Evolutionary conservation across 2,113 vertebrate genomes (phyloP).

Genomic region (Poecile atricapillus): DNA sequence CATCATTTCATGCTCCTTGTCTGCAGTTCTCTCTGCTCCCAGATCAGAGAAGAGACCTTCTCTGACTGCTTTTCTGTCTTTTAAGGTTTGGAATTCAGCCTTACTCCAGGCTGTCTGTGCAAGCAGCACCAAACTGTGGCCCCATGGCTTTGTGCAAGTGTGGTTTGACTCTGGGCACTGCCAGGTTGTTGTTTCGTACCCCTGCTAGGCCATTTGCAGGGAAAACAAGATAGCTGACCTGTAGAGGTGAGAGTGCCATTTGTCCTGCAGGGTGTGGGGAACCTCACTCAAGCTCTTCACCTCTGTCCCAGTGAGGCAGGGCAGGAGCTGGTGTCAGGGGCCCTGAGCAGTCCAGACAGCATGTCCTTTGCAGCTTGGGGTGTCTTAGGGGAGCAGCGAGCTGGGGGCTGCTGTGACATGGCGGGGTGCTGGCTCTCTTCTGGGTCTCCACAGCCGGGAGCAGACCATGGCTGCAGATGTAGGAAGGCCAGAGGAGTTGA

Average conservation of each 20-base stretch:
- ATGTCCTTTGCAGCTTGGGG: neutral
- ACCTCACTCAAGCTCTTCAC: neutral
- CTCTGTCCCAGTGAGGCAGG: neutral
- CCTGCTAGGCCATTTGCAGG: neutral
- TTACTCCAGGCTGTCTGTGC: neutral
- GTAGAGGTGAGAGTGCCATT: neutral
- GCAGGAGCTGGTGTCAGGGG: neutral
- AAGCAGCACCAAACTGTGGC: neutral
- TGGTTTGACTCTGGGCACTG: neutral
- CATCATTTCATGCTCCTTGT: neutral
- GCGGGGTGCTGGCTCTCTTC: neutral
- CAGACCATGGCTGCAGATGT: neutral
- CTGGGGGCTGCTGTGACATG: neutral
- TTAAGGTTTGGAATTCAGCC: neutral
- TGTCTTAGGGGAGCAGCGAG: neutral
- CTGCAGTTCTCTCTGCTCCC: neutral
- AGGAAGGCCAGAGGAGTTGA: neutral
- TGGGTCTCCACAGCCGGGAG: neutral
- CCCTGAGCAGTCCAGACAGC: accelerated
- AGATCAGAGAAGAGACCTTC: neutral
- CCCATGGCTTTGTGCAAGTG: neutral
- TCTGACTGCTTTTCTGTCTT: neutral
- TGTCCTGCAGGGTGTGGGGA: neutral
- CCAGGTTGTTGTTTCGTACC: neutral
- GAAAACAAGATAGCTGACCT: neutral